Conservation (phyloP, 2,113 vertebrate genomes). For the Sula dactylatra region DNA sequence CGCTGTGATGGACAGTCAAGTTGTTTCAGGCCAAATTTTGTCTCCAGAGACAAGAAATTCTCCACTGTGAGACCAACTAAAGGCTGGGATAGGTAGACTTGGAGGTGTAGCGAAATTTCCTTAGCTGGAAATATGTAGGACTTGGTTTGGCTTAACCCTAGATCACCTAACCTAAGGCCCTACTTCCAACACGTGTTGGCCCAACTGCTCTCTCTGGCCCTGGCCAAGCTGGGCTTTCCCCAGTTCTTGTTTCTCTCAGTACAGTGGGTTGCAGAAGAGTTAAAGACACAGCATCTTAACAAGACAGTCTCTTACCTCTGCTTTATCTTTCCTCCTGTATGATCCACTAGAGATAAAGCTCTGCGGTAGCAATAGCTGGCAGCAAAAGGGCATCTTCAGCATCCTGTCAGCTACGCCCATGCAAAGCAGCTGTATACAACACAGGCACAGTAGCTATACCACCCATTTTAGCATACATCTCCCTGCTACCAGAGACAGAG, state of each 20-base stretch:
- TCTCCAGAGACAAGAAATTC: background rate
- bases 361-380: accelerated
- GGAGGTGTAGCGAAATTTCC: background rate
- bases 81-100: background rate
- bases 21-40: background rate
- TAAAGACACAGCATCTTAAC: background rate
- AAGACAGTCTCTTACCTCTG: background rate
- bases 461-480: background rate
- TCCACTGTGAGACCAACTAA: background rate
- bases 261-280: background rate
- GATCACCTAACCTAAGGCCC: background rate
- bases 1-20: background rate
- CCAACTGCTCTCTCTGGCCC: background rate
- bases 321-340: background rate
- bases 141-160: background rate
- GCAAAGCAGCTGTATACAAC: background rate
- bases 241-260: background rate
- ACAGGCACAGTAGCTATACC: background rate
- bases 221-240: background rate
- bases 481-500: background rate
- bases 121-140: background rate
- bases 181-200: accelerated
- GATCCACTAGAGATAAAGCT: background rate
- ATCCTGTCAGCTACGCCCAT: background rate
- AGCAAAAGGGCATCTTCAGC: background rate